A percentile compares a stretch with the other conserved stretches of the same genome.
These are phyloP conservation scores for Tridacna crocea DNA, from an alignment of 2,888 invertebrate species.

Conservation along the genomic window DNA sequence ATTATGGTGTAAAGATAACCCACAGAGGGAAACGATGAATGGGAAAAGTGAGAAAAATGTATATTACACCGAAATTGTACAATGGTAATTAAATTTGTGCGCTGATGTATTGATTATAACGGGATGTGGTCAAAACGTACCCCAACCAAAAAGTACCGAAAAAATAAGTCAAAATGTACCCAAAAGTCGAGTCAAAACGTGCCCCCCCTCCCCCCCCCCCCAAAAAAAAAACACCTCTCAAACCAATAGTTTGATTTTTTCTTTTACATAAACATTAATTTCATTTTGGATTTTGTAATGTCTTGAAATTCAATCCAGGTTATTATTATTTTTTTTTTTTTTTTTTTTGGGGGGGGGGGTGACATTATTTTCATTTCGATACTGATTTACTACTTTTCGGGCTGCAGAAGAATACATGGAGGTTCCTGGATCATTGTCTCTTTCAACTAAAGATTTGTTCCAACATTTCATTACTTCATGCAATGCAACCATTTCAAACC, in stretches of 20 bases:
- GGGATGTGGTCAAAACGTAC: not conserved
- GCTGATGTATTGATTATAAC: not conserved
- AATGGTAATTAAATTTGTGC: not conserved
- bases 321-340: no score
- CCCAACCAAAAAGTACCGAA: no score
- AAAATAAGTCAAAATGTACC: no score
- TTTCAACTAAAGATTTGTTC: conserved; percentile 21
- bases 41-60: not conserved
- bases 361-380: no score
- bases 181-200: no score
- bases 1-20: not conserved
- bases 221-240: not conserved
- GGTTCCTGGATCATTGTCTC: conserved; percentile 25
- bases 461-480: not conserved
- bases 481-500: not conserved
- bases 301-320: not conserved
- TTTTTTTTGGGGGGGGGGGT: not conserved
- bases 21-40: not conserved
- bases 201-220: no score
- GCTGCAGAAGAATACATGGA: conserved; percentile 28
- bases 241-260: not conserved
- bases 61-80: not conserved
- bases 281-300: no score
- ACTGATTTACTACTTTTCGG: conserved; percentile 3
- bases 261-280: not conserved